phyloP scores from a whole-genome alignment of 2,113 vertebrate species.

The Perca fluviatilis region DNA sequence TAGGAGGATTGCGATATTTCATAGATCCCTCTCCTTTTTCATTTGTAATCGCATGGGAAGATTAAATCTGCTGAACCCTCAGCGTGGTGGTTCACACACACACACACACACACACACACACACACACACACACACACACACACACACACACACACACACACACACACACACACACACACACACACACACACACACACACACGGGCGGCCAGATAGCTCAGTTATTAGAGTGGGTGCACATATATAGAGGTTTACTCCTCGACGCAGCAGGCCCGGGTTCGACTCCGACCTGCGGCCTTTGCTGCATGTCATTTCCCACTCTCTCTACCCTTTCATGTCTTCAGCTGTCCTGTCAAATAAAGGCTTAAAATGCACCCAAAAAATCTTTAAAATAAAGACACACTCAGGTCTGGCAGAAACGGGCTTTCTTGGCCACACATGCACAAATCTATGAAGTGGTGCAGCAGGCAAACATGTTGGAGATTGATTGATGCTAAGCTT shows the following conservation, averaged over 20 bases:
- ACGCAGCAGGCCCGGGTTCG: no score
- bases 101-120: conserved; percentile 7
- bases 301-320: no score
- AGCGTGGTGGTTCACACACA: conserved; percentile 6
- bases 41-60: conserved; percentile 53
- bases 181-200: no score
- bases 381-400: conserved; percentile 10
- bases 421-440: conserved; percentile 34
- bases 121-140: conserved; percentile 1
- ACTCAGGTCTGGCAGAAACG: conserved; percentile 29
- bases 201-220: no score
- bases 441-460: conserved; percentile 52
- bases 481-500: conserved; percentile 76
- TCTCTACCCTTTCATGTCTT: no score
- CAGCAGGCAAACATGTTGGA: conserved; percentile 56
- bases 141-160: no score
- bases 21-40: conserved; percentile 55
- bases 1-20: conserved; percentile 33
- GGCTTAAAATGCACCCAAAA: no score
- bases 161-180: no score
- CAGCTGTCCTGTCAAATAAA: no score
- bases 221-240: no score
- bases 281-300: no score
- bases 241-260: no score
- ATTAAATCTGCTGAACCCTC: conserved; percentile 56